A percentile compares a stretch with the other conserved stretches of the same genome.
These are phyloP conservation scores for Anguilla megastoma DNA, from an alignment of 2,797 vertebrate genomes.

Conservation along the genomic window DNA sequence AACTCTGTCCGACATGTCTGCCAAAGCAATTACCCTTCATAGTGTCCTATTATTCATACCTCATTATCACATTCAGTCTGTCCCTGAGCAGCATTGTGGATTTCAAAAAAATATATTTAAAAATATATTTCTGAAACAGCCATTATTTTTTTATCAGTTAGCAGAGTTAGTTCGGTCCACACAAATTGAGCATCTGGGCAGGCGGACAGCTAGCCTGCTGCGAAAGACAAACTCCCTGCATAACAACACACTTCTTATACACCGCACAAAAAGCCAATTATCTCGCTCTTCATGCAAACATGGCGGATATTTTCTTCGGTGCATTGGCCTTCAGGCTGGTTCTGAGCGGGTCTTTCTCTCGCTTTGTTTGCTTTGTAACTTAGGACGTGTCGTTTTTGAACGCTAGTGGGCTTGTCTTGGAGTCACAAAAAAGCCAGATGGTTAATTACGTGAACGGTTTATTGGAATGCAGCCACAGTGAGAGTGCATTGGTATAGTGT, in stretches of 20 bases:
- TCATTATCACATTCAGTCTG: slow-evolving; percentile 3
- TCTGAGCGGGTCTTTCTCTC: background rate
- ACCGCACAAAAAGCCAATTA: background rate
- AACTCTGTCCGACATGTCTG: background rate
- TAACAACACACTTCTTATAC: background rate
- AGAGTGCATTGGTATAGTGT: background rate
- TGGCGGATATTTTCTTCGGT: background rate
- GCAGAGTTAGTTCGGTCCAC: background rate
- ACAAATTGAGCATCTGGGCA: background rate
- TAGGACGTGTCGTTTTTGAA: background rate
- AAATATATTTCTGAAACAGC: background rate
- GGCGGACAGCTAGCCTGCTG: background rate
- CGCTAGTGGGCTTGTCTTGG: background rate
- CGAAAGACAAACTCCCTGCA: background rate
- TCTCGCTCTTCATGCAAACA: background rate
- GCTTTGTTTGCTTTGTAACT: background rate
- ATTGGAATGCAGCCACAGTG: background rate
- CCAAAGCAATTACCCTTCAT: slow-evolving; percentile 3
- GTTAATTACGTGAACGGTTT: background rate
- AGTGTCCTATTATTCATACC: background rate
- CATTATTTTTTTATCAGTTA: background rate
- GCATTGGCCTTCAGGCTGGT: background rate
- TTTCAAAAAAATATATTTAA: background rate
- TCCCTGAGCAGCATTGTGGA: background rate
- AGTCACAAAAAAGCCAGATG: background rate